Base-by-base conservation (phyloP, 2,797 vertebrate genomes). In the Pseudochirops cupreus region DNA sequence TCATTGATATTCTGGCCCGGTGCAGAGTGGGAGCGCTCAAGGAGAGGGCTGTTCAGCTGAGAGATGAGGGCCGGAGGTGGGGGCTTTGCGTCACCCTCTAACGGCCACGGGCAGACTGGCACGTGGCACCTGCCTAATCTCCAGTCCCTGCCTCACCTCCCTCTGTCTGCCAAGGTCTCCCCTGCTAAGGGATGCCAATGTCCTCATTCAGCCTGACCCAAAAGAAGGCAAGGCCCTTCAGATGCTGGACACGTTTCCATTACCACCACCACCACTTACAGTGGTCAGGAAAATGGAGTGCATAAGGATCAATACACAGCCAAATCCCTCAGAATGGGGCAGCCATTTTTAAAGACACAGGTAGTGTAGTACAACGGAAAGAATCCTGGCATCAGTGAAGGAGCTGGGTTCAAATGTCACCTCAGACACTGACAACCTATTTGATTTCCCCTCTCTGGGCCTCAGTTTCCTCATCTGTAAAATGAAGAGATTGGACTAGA, bases 1-100 rank as follows among this genome's bases (percentile, higher is more conserved):
- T 96, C 96, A 97, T 98, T 98, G 97, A 93, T 97, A 98, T 98
- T 98, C 98, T 96, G 96, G 90, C 97, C 14, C 56, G 94, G 97
- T 96, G 46, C 10, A 0, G 97, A 90, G 96, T 96, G 3, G 0
- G 97, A 97, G 96, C 39, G 55, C 95, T 90, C 58, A 91, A 74
- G 98, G 97, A 97, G 97, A 97, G 98, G 97, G 98, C 92, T 55
- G 96, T 95, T 98, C 96, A 89, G 96, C 92, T 97, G 39, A 28
- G 1, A 97, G 98, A 98, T 0, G 10, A 97, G 95, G 50, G 97
- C 95, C 96, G 98, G 90, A 97, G 97, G 53, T 0, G 50, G 96
- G 97, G 96, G 94, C 95, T 91, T 90, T 95, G 92, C 62, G 56
- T 92, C 92, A 93, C 59, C 62, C 93, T 26, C 90, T 91, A n/a